Conservation (phyloP, 2,888 invertebrate genomes). For the Cheilosia urbana region DNA sequence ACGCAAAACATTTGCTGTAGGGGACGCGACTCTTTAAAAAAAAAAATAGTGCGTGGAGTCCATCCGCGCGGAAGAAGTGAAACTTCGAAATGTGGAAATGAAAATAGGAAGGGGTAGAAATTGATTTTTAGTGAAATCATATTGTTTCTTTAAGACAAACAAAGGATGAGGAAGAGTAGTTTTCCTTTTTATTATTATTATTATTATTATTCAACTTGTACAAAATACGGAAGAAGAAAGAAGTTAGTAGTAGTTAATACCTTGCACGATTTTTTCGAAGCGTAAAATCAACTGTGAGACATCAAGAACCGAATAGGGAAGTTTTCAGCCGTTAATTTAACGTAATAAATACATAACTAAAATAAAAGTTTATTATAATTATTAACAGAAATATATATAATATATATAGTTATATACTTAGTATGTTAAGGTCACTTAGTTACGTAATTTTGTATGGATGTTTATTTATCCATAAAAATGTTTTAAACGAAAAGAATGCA, state of each 20-base stretch:
- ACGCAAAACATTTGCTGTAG: too few relatives aligned
- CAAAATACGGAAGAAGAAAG: conserved; percentile 50
- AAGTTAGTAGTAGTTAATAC: conserved; percentile 30
- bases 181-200: background rate
- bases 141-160: too few relatives aligned
- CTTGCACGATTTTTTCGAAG: conserved; percentile 25
- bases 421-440: conserved; percentile 55
- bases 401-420: conserved; percentile 40
- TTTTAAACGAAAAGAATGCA: conserved; percentile 47
- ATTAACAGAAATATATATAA: conserved; percentile 35
- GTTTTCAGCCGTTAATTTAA: conserved; percentile 35
- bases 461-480: conserved; percentile 53
- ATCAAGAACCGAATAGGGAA: conserved; percentile 20
- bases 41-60: too few relatives aligned
- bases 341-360: conserved; percentile 33
- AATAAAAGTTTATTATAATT: conserved; percentile 37
- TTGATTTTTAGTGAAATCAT: too few relatives aligned
- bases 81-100: too few relatives aligned
- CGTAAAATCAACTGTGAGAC: conserved; percentile 37
- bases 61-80: too few relatives aligned
- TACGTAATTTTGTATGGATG: conserved; percentile 69
- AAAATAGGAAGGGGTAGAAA: too few relatives aligned
- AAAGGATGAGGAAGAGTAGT: conserved; percentile 23
- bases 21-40: too few relatives aligned
- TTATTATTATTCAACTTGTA: conserved; percentile 60